Evolutionary conservation across 2,797 vertebrate genomes (phyloP).

Genomic region (Poecilia wingei): DNA sequence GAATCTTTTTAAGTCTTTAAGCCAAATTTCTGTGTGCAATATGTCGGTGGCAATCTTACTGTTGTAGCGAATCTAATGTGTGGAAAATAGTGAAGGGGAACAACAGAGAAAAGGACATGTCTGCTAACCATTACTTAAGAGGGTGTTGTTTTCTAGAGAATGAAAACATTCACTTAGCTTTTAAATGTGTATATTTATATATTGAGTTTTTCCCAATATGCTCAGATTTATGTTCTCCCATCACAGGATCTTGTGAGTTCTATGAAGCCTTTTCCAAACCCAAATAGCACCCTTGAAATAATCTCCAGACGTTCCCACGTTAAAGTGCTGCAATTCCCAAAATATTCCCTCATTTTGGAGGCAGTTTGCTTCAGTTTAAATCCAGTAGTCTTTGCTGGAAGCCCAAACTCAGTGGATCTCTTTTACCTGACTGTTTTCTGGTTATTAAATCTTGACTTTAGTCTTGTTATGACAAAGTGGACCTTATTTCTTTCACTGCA

Average conservation of each 20-base stretch:
- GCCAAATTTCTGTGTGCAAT: background rate
- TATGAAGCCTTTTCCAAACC: background rate
- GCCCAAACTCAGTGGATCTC: background rate
- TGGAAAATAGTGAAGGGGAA: background rate
- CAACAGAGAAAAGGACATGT: background rate
- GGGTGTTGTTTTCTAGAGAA: background rate
- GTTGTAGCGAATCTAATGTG: background rate
- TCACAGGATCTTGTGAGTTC: background rate
- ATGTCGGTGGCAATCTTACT: background rate
- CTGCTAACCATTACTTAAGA: background rate
- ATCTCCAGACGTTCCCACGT: too few relatives aligned
- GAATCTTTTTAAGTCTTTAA: background rate
- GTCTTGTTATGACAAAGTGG: background rate
- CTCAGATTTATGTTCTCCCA: background rate
- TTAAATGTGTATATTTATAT: too few relatives aligned
- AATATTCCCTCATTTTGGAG: background rate
- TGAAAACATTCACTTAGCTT: background rate
- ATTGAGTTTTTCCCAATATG: too few relatives aligned
- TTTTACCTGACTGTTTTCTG: background rate
- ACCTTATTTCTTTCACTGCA: constrained; percentile 8
- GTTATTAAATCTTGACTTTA: background rate
- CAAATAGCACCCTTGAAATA: background rate
- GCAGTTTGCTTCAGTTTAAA: background rate
- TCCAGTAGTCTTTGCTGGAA: background rate
- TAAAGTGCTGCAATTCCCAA: background rate